Conservation (phyloP, 2,888 invertebrate species). For the Callosobruchus maculatus region DNA sequence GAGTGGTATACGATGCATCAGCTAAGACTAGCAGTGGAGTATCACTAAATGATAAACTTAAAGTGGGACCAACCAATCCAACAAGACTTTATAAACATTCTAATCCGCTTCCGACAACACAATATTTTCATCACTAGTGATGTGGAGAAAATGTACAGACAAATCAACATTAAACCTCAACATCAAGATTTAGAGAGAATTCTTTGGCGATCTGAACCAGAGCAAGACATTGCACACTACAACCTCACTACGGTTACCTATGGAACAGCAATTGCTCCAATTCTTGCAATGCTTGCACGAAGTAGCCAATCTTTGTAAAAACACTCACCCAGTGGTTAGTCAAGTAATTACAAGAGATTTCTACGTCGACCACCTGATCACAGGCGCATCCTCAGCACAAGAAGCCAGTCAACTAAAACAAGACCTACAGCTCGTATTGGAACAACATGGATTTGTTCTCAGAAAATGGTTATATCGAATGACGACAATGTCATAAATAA, state of each 20-base stretch:
- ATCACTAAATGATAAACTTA: conserved; percentile 16
- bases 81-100: conserved; percentile 1
- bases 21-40: conserved; percentile 11
- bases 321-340: neutral
- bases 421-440: neutral
- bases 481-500: neutral
- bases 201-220: conserved; percentile 9
- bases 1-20: conserved; percentile 12
- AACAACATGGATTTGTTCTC: neutral
- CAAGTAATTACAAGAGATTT: neutral
- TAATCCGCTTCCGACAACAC: conserved; percentile 8
- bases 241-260: conserved; percentile 12
- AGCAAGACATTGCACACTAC: conserved; percentile 3
- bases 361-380: too few relatives aligned
- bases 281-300: conserved; percentile 5
- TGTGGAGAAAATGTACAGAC: conserved; percentile 13
- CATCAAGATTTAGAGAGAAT: conserved; percentile 10
- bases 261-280: conserved; percentile 9
- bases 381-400: too few relatives aligned
- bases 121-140: conserved; percentile 6
- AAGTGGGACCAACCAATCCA: conserved; percentile 17
- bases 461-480: neutral
- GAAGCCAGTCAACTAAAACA: neutral
- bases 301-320: neutral
- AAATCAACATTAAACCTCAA: conserved; percentile 8